phyloP scores from a whole-genome alignment of 2,797 vertebrate species.

The Pangasius macronema region DNA sequence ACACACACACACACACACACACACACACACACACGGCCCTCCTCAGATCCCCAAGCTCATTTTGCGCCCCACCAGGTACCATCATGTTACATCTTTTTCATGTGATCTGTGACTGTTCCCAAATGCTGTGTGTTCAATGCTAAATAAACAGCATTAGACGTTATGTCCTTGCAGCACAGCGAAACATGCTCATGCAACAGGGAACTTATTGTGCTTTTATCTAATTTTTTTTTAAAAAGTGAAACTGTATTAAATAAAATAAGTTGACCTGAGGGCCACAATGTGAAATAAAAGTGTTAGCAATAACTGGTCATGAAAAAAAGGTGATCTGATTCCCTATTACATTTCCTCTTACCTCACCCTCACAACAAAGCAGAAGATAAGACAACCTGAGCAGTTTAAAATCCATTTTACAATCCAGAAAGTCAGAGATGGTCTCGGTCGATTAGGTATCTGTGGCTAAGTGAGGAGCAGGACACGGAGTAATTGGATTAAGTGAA shows the following conservation, averaged over 20 bases:
- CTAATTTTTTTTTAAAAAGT: background rate
- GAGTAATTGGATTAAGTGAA: background rate
- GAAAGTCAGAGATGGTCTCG: background rate
- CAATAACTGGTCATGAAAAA: background rate
- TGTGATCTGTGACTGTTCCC: background rate
- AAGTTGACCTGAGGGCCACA: background rate
- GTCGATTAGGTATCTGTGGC: background rate
- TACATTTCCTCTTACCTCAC: background rate
- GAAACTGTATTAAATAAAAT: background rate
- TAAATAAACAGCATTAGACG: background rate
- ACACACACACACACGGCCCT: slow-evolving; percentile 3
- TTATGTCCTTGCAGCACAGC: background rate
- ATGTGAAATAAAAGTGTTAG: background rate
- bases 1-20: slow-evolving; percentile 13
- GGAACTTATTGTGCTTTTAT: background rate
- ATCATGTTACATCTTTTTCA: slow-evolving; percentile 9
- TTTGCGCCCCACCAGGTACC: slow-evolving; percentile 24
- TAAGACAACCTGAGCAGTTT: background rate
- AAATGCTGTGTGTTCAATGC: background rate
- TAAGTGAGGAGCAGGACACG: background rate
- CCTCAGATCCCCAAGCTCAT: slow-evolving; percentile 18
- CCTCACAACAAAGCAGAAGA: background rate
- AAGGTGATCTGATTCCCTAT: background rate
- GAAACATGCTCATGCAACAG: background rate
- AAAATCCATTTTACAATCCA: background rate